Evolutionary conservation across 2,797 vertebrate species (phyloP).

Genomic region (Gobio occitaniae): DNA sequence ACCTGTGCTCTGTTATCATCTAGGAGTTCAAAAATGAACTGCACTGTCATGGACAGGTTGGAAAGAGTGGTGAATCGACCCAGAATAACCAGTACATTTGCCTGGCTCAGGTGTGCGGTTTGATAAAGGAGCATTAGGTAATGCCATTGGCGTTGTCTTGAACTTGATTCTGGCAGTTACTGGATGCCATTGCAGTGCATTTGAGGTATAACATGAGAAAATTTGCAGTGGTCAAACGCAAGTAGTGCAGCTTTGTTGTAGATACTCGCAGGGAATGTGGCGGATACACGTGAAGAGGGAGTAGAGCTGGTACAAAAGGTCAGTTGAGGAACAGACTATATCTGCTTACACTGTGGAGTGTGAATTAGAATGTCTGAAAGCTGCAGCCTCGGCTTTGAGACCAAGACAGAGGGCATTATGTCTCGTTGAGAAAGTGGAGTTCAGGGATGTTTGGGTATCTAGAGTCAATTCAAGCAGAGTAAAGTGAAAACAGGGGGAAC

Average conservation of each 20-base stretch:
- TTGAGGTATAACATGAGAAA: background rate
- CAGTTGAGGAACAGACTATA: background rate
- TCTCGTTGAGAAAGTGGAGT: background rate
- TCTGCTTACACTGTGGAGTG: background rate
- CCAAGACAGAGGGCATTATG: background rate
- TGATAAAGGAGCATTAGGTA: background rate
- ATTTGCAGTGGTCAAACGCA: background rate
- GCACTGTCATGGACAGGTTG: background rate
- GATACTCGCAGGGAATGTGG: background rate
- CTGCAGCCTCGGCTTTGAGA: background rate
- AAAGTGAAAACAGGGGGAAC: background rate
- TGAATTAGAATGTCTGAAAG: background rate
- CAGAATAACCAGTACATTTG: background rate
- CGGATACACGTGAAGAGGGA: background rate
- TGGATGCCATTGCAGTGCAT: background rate
- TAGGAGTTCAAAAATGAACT: background rate
- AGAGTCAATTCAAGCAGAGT: background rate
- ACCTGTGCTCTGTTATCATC: background rate
- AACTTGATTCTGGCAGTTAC: background rate
- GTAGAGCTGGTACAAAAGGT: background rate
- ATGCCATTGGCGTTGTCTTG: background rate
- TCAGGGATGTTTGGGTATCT: background rate
- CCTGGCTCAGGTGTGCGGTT: background rate
- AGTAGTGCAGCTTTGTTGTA: background rate
- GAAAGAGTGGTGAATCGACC: background rate